Conservation (phyloP, 2,888 invertebrate genomes). For the Chymomyza caudatula region DNA sequence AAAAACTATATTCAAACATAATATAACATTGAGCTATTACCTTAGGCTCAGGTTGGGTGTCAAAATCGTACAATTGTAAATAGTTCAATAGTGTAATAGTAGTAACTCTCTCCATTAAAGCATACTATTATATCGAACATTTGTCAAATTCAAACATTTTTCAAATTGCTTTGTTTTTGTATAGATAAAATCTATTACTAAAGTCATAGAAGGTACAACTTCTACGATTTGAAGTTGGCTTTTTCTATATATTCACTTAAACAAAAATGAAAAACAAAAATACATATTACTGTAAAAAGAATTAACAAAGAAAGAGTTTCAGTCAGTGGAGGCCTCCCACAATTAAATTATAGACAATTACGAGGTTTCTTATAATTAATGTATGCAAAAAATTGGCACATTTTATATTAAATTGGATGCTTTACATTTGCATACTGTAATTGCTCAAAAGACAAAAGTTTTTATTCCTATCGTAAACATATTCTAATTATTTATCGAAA, state of each 20-base stretch:
- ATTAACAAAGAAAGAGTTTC: neutral
- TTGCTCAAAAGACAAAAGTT: neutral
- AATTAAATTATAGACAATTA: neutral
- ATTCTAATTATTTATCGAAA: neutral
- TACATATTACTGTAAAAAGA: neutral
- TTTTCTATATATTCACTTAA: too few relatives aligned
- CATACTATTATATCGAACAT: too few relatives aligned
- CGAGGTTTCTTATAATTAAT: neutral
- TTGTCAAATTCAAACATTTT: too few relatives aligned
- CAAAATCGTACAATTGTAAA: neutral
- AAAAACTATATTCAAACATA: too few relatives aligned
- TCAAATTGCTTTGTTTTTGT: too few relatives aligned
- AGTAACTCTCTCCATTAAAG: too few relatives aligned
- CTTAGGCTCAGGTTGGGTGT: neutral
- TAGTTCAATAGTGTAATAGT: neutral
- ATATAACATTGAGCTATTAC: neutral
- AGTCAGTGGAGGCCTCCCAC: neutral
- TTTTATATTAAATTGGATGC: conserved; percentile 7
- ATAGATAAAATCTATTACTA: too few relatives aligned
- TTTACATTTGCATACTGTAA: conserved; percentile 10
- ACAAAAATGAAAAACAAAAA: too few relatives aligned
- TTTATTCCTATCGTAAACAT: neutral
- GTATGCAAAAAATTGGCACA: conserved; percentile 19
- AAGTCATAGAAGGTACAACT: too few relatives aligned
- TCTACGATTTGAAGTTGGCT: too few relatives aligned